Conservation (phyloP, 2,888 invertebrate species). For the Gibbula magus region DNA sequence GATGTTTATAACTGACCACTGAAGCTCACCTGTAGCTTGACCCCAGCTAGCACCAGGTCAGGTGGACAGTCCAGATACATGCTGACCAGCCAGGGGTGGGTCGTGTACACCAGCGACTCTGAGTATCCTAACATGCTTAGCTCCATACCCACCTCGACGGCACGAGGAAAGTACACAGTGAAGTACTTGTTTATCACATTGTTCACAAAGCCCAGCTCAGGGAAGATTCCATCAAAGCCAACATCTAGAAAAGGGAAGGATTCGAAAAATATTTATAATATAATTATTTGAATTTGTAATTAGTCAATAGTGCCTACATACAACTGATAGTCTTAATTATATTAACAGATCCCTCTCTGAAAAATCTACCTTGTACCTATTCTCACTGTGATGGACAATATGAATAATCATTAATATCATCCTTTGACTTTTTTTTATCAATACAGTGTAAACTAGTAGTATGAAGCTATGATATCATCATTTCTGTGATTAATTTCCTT, state of each 20-base stretch:
- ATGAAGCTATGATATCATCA: too few species aligned
- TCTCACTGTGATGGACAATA: too few species aligned
- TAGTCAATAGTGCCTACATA: too few species aligned
- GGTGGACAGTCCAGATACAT: conserved; percentile 70
- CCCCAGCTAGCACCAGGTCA: conserved; percentile 50
- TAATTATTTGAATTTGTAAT: background rate
- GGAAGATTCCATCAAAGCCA: conserved; percentile 61
- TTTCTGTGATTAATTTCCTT: too few species aligned
- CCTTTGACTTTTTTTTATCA: too few species aligned
- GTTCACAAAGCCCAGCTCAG: conserved; percentile 59
- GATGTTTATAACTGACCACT: too few species aligned
- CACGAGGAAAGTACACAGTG: conserved; percentile 64
- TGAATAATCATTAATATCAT: too few species aligned
- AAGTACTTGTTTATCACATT: conserved; percentile 70
- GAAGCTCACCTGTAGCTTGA: conserved; percentile 44
- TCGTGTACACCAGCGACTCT: conserved; percentile 68
- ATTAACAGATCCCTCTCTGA: too few species aligned
- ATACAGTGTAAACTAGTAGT: background rate
- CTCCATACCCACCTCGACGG: conserved; percentile 47
- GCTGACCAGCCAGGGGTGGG: conserved; percentile 71
- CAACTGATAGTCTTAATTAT: too few species aligned
- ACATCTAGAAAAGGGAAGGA: conserved; percentile 53
- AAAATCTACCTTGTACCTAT: too few species aligned
- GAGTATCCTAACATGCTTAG: conserved; percentile 52
- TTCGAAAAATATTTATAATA: background rate